A percentile compares a stretch with the other conserved stretches of the same genome.
These are phyloP conservation scores for Palythoa caribaeorum DNA, from an alignment of 92 coral and sea anemone species.

Conservation along the genomic window DNA sequence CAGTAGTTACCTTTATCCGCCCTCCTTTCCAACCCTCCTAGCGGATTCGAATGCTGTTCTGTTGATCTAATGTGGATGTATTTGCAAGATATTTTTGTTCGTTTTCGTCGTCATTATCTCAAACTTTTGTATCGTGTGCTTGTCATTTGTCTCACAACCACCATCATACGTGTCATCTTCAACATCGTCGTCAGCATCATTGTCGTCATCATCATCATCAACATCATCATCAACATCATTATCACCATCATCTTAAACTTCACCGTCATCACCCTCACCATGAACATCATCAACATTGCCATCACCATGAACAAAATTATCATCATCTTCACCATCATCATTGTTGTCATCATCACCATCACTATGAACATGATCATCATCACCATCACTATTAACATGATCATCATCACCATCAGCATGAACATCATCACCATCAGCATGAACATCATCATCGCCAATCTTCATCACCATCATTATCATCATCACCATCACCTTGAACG, in stretches of 20 bases:
- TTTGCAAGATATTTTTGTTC: too few species aligned
- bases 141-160: not conserved
- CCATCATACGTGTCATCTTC: not conserved
- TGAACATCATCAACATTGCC: not conserved
- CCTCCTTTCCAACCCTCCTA: too few species aligned
- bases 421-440: not conserved
- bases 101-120: too few species aligned
- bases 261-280: not conserved
- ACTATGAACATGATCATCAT: not conserved
- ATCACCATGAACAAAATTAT: not conserved
- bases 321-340: not conserved
- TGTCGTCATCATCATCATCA: not conserved
- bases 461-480: too few species aligned
- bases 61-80: too few species aligned
- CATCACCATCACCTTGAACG: not conserved
- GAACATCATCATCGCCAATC: too few species aligned
- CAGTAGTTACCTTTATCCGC: too few species aligned
- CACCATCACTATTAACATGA: not conserved
- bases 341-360: too few species aligned
- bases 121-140: too few species aligned
- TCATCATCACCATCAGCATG: not conserved
- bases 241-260: too few species aligned
- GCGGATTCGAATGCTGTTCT: too few species aligned
- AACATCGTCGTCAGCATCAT: not conserved
- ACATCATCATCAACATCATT: not conserved